phyloP scores from a whole-genome alignment of 2,113 vertebrate genomes.

The Pomatorhinus ruficollis region DNA sequence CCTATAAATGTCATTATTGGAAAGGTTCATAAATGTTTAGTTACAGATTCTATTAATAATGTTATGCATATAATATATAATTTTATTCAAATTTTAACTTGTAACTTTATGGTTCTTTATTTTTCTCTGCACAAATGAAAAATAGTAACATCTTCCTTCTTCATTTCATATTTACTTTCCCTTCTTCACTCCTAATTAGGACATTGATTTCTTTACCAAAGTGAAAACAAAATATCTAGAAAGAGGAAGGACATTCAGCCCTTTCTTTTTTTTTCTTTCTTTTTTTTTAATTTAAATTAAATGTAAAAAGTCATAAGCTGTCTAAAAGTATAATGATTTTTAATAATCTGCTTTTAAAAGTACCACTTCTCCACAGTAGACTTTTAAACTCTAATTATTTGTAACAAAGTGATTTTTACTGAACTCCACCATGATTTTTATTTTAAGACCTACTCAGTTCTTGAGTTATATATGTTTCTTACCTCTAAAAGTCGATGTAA shows the following conservation, averaged over 20 bases:
- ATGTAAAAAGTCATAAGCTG: neutral
- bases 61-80: neutral
- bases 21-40: neutral
- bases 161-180: neutral
- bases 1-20: neutral
- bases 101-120: neutral
- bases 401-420: neutral
- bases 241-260: neutral
- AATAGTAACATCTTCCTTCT: neutral
- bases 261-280: neutral
- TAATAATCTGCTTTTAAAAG: neutral
- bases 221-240: neutral
- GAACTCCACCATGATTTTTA: neutral
- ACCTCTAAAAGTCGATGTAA: slow-evolving; percentile 59
- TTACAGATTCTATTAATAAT: neutral
- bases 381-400: neutral
- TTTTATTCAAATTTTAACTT: neutral
- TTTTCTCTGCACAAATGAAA: neutral
- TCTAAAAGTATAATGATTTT: neutral
- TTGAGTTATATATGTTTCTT: neutral
- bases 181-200: neutral
- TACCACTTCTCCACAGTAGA: neutral
- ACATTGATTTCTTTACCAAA: neutral
- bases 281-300: neutral
- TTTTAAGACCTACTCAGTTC: slow-evolving; percentile 13